Evolutionary conservation across 2,797 vertebrate species (phyloP).

Genomic region (Discoglossus pictus): DNA sequence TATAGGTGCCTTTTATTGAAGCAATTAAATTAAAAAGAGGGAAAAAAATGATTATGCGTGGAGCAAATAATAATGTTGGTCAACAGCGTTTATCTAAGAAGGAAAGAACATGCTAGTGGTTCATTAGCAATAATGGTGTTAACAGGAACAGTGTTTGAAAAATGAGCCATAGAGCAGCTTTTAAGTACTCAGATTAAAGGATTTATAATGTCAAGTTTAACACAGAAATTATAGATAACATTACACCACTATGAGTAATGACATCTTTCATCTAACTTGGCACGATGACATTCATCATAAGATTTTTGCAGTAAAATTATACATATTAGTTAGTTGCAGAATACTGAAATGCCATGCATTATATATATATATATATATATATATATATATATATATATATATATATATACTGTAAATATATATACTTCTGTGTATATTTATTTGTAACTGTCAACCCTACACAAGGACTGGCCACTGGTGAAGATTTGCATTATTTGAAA

Average conservation of each 20-base stretch:
- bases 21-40: slow-evolving; percentile 98
- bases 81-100: slow-evolving; percentile 93
- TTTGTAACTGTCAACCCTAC: no score
- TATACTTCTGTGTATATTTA: no score
- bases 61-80: slow-evolving; percentile 98
- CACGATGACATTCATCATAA: slow-evolving; percentile 46
- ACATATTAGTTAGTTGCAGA: slow-evolving; percentile 40
- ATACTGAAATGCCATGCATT: slow-evolving; percentile 14
- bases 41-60: slow-evolving; percentile 89
- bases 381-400: no score
- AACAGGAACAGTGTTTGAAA: slow-evolving; percentile 86
- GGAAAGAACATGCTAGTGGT: slow-evolving; percentile 80
- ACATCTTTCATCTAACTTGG: slow-evolving; percentile 77
- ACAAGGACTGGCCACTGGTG: no score
- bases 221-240: slow-evolving; percentile 83
- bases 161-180: slow-evolving; percentile 85
- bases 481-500: no score
- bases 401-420: no score
- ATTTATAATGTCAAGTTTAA: slow-evolving; percentile 97
- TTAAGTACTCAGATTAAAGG: slow-evolving; percentile 92
- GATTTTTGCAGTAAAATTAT: slow-evolving; percentile 35
- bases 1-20: slow-evolving; percentile 97
- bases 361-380: no score
- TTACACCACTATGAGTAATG: slow-evolving; percentile 76
- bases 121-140: slow-evolving; percentile 88